Conservation (phyloP, 1,140 invertebrate genomes). For the Charaxes varanes region DNA sequence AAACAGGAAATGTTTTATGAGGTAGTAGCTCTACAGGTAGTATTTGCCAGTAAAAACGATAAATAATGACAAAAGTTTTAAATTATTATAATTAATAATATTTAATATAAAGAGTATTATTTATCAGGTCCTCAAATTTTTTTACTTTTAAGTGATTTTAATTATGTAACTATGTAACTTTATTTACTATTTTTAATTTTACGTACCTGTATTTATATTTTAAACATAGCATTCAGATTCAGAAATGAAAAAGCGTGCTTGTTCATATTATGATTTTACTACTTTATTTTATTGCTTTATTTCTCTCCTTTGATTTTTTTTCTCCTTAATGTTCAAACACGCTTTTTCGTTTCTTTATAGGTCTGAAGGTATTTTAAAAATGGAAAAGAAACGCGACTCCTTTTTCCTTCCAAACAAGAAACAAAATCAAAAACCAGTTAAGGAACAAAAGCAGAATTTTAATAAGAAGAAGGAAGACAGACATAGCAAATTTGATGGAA, state of each 20-base stretch:
- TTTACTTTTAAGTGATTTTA: too few species aligned
- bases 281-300: constrained; percentile 16
- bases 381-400: constrained; percentile 48
- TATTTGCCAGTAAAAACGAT: too few species aligned
- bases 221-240: background rate
- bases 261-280: constrained; percentile 13
- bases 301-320: constrained; percentile 17
- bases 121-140: too few species aligned
- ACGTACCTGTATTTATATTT: background rate
- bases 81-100: too few species aligned
- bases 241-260: constrained; percentile 58
- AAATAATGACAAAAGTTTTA: too few species aligned
- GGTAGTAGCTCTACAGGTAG: too few species aligned
- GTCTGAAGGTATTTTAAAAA: constrained; percentile 41
- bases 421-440: constrained; percentile 23
- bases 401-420: constrained; percentile 47
- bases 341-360: constrained; percentile 69
- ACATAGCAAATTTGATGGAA: constrained; percentile 36
- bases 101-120: too few species aligned
- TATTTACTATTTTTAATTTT: background rate
- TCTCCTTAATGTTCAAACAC: constrained; percentile 56
- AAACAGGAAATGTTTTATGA: too few species aligned
- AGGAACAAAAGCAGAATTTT: constrained; percentile 19
- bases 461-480: constrained; percentile 32
- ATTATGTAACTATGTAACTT: too few species aligned